Base-by-base conservation (phyloP, 2,888 invertebrate species). In the Drosophila paucipuncta region DNA sequence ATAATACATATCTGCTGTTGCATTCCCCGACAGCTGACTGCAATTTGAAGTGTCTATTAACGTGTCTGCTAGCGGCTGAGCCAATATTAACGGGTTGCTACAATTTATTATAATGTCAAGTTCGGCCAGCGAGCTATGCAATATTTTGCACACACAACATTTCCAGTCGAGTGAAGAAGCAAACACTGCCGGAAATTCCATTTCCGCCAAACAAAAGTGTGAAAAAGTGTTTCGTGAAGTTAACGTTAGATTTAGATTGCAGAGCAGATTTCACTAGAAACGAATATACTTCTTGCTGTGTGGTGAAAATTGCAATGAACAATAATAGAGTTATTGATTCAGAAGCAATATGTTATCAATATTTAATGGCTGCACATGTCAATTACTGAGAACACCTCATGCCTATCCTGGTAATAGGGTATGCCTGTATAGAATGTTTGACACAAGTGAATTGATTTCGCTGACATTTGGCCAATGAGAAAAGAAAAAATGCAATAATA, bases 21-120 rank as follows among this genome's bases (percentile, higher is more conserved):
- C 76, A 76, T 52, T 65, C 41, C 33, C 53, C 63, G 60, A 62
- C 54, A 66, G 30, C 68, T 57, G 68, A 69, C 58, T 85, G 88
- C 70, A 83, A 73, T 80, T 78, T 62, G 47, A 72, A 78, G 68
- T 74, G 73, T 59, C 83, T 55, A 74, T 89, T 80, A 68, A 76
- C 60, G 69, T 60, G 73, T 52, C 64, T 62, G 70, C 71, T 49
- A 57, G 67, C 76, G 50, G 33, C 59, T 64, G 41, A 47, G 64
- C n/a, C 54, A 60, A 70, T 64, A 64, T 41, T 60, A 61, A 60
- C 54, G 59, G n/a, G 10, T 18, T 52, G 13, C 11, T 30, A 11
- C 30, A 39, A 39, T 47, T 28, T 37, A 31, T 30, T 37, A 64
- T 58, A 75, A 57, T 63, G 35, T 50, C 31, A 47, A 60, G 79